Conservation (phyloP, 2,113 vertebrate species). For the Fregata magnificens region DNA sequence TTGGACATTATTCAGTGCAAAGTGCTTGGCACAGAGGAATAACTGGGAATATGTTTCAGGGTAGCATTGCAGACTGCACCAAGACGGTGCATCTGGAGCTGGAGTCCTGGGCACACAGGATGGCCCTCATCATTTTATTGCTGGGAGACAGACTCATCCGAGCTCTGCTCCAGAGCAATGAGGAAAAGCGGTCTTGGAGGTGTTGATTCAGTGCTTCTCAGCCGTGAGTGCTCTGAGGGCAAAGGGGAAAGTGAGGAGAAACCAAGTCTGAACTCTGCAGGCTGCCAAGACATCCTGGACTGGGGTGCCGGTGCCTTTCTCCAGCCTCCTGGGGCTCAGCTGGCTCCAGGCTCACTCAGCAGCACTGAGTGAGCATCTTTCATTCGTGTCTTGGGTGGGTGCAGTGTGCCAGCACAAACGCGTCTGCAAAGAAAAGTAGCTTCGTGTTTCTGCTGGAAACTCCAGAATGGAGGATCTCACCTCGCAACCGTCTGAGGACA, state of each 20-base stretch:
- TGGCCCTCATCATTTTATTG: background rate
- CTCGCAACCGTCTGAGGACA: fast-evolving
- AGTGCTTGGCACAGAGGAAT: background rate
- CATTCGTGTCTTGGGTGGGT: background rate
- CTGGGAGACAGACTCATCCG: background rate
- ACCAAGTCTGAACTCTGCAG: background rate
- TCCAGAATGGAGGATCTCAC: fast-evolving
- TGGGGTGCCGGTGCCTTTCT: background rate
- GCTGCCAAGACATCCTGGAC: background rate
- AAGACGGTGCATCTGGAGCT: fast-evolving
- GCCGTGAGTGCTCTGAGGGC: background rate
- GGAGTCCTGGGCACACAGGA: fast-evolving
- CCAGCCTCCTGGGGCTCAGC: background rate
- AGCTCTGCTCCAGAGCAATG: background rate
- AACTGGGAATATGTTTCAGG: background rate
- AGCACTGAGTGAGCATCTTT: background rate
- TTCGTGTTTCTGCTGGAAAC: background rate
- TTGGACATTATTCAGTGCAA: background rate
- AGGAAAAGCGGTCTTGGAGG: no score
- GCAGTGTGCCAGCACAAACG: fast-evolving
- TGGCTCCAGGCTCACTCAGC: background rate
- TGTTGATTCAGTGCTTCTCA: fast-evolving
- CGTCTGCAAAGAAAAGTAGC: background rate
- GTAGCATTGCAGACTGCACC: background rate
- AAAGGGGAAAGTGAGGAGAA: background rate